phyloP scores from a whole-genome alignment of 2,888 invertebrate species.

The Hypomecis punctinalis region DNA sequence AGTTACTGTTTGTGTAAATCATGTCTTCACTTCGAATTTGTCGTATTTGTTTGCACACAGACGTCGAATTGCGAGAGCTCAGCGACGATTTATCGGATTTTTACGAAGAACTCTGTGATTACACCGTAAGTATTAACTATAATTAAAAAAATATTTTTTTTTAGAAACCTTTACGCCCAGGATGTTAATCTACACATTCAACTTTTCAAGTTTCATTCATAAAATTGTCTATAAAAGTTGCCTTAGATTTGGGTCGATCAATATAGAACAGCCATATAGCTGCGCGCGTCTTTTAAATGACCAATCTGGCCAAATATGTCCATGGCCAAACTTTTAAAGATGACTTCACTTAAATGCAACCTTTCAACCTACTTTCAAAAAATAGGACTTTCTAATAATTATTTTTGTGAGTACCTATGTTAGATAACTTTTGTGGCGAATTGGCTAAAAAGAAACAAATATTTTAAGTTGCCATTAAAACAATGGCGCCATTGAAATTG shows the following conservation, averaged over 20 bases:
- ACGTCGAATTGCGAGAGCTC: conserved; percentile 24
- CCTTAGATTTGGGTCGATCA: conserved; percentile 16
- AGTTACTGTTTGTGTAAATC: not conserved
- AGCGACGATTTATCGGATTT: conserved; percentile 25
- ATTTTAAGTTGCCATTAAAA: too few relatives aligned
- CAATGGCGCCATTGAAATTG: too few relatives aligned
- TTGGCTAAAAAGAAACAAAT: too few relatives aligned
- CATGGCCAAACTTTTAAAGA: not conserved
- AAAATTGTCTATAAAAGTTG: not conserved
- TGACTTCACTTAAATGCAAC: too few relatives aligned
- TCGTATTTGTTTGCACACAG: conserved; percentile 35
- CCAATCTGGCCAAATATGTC: too few relatives aligned
- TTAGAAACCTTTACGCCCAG: not conserved
- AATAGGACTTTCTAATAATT: too few relatives aligned
- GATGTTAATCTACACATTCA: not conserved
- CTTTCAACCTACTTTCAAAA: too few relatives aligned
- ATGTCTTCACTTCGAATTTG: conserved; percentile 34
- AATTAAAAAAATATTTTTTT: not conserved
- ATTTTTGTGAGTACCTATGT: too few relatives aligned
- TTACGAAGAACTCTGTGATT: conserved; percentile 35
- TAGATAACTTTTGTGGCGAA: too few relatives aligned
- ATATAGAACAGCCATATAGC: conserved; percentile 24
- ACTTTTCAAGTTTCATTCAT: conserved; percentile 15
- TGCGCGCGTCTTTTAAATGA: conserved; percentile 9
- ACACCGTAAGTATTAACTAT: conserved; percentile 24